Percentiles rank a stretch among this genome's conserved stretches.
Conservation (phyloP, 2,888 invertebrate species). For the Hydropsyche betteni region DNA sequence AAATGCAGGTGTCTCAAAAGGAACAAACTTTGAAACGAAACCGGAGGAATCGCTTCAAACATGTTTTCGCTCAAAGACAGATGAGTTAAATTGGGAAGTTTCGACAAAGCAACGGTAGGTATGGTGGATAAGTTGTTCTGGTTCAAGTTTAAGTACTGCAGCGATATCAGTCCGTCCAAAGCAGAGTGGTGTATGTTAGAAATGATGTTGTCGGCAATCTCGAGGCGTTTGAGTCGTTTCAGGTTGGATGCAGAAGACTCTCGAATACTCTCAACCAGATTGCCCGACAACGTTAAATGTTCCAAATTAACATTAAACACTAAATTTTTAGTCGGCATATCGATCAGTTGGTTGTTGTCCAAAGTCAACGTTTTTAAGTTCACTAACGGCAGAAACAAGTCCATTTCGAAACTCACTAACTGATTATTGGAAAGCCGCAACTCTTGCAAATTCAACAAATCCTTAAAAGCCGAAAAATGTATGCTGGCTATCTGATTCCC, state of each 20-base stretch:
- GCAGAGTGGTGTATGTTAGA: conserved; percentile 75
- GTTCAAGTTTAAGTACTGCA: conserved; percentile 79
- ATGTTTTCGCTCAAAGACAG: conserved; percentile 83
- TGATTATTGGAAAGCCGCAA: conserved; percentile 81
- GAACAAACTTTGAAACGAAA: conserved; percentile 85
- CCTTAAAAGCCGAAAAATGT: conserved; percentile 79
- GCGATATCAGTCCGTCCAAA: conserved; percentile 76
- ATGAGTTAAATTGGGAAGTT: conserved; percentile 78
- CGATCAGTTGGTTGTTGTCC: conserved; percentile 80
- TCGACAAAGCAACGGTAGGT: conserved; percentile 79
- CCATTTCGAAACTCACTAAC: conserved; percentile 76
- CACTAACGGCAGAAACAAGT: conserved; percentile 74
- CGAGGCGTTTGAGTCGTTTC: conserved; percentile 74
- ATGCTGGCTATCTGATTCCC: conserved; percentile 80
- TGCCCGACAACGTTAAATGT: conserved; percentile 79
- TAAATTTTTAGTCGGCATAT: conserved; percentile 77
- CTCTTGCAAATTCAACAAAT: conserved; percentile 76
- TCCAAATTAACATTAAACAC: conserved; percentile 73
- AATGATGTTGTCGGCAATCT: conserved; percentile 80
- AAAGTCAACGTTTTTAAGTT: conserved; percentile 78
- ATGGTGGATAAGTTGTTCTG: conserved; percentile 84
- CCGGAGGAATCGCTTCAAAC: conserved; percentile 75
- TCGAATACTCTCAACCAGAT: conserved; percentile 77
- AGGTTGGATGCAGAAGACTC: conserved; percentile 78
- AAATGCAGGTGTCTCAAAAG: conserved; percentile 80